Conservation (phyloP, 2,113 vertebrate genomes). For the Megaceryle torquata region DNA sequence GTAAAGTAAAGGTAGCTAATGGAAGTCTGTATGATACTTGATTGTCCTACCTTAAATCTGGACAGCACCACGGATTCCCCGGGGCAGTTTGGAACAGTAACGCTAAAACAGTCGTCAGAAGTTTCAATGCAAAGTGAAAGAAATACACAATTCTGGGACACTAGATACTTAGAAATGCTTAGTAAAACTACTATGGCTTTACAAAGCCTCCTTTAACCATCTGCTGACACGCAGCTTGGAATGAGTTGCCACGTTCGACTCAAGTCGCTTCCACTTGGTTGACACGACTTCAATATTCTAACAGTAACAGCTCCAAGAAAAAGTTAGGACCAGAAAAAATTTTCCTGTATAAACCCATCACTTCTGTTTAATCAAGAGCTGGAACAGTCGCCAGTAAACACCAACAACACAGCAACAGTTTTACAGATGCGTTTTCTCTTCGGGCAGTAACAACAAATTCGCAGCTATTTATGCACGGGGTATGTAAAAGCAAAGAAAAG, state of each 20-base stretch:
- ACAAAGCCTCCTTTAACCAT: neutral
- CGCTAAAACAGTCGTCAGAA: accelerated
- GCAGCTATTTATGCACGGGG: neutral
- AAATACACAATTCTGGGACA: neutral
- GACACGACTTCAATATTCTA: neutral
- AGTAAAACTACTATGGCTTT: neutral
- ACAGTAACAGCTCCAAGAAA: neutral
- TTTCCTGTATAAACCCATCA: neutral
- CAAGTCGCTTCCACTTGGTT: neutral
- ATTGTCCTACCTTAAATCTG: accelerated
- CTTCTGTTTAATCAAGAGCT: neutral
- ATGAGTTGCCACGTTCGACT: accelerated
- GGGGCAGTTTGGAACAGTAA: accelerated
- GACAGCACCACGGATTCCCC: neutral
- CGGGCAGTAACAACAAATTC: neutral
- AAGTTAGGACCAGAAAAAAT: neutral
- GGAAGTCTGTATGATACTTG: accelerated
- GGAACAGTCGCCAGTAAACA: neutral
- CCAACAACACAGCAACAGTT: neutral
- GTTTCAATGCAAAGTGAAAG: neutral
- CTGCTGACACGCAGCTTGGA: neutral
- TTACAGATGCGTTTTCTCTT: accelerated
- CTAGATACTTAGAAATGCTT: neutral
- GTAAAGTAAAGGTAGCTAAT: accelerated
- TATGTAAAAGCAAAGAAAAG: neutral